These are phyloP conservation scores for Sisor rabdophorus DNA, from an alignment of 2,113 vertebrate genomes.

Conservation along the genomic window DNA sequence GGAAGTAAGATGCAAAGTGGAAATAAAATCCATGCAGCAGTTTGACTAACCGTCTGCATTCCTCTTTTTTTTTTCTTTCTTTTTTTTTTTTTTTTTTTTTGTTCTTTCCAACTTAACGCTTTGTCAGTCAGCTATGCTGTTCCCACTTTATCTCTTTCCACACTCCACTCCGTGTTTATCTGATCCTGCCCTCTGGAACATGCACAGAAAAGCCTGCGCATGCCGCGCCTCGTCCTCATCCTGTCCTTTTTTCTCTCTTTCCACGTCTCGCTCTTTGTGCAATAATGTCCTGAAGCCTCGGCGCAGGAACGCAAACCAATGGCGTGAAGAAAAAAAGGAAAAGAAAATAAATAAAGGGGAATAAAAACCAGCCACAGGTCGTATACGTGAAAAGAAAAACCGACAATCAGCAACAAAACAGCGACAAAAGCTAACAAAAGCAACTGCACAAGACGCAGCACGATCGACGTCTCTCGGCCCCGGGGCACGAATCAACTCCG, in stretches of 20 bases:
- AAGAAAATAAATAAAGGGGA: neutral
- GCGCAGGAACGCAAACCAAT: neutral
- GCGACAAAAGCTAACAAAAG: conserved; percentile 26
- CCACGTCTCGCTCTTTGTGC: neutral
- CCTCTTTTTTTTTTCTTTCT: neutral
- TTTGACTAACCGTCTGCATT: conserved; percentile 21
- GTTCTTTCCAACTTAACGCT: conserved; percentile 5
- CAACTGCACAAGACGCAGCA: conserved; percentile 28
- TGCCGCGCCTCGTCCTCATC: conserved; percentile 24
- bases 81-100: too few species aligned
- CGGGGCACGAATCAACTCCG: conserved; percentile 9
- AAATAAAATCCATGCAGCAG: conserved; percentile 9
- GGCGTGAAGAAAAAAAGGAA: neutral
- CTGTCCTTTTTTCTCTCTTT: conserved; percentile 18
- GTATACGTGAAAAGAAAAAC: conserved; percentile 9
- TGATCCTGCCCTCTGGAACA: conserved; percentile 24
- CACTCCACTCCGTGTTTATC: conserved; percentile 20
- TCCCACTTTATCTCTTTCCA: conserved; percentile 21
- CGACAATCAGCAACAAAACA: conserved; percentile 36
- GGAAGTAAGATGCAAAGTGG: neutral
- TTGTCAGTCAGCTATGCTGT: conserved; percentile 24
- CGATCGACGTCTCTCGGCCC: conserved; percentile 12
- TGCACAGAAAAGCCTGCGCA: conserved; percentile 18
- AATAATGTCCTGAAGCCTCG: conserved; percentile 8
- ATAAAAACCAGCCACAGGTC: neutral